Evolutionary conservation across 2,797 vertebrate species (phyloP), one percentile per base, ranked within the genome.

Genomic region (Bradypus variegatus): DNA sequence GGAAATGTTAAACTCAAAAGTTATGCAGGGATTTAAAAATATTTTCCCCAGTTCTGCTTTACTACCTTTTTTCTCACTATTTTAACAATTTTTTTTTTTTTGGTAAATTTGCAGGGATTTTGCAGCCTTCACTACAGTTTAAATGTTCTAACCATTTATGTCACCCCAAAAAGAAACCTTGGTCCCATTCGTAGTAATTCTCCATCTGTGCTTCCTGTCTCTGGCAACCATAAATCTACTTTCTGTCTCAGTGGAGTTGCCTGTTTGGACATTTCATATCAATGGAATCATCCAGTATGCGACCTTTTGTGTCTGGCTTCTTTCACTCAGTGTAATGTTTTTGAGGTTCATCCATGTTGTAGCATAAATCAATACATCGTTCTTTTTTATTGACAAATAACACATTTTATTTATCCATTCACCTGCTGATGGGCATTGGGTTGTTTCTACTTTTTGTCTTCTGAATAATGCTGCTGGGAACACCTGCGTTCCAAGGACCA

Each of bases 1-100:
- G 76, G 76, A 93, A 82, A 88, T 0, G 8, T 70, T 84, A 72
- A 75, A 79, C 58, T 89, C n/a, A 48, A 50, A 95, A 86, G 70
- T 88, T 79, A 79, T 3, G 55, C 5, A 58, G 53, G 53, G 62
- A 75, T 76, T 95, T 91, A 89, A 88, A 90, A 83, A 36, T 38
- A 60, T 60, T 50, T 92, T 91, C 36, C 25, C 18, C 21, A 80
- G 31, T 77, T 88, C 38, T 25, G 6, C 14, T n/a, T 64, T 5
- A 21, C 14, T 75, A 75, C 58, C 50, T 65, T 86, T 88, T 87
- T 58, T 90, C 55, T 92, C 48, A 29, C n/a, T 69, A 45, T 14
- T 65, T 64, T 79, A 6, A 18, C 18, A 18, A 58, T 23, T 55
- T 55, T 16, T 55, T 67, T 50, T 76, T 53, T 69, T 90, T 92